Conservation (phyloP, 1,140 invertebrate species). For the Drosophila burlai region DNA sequence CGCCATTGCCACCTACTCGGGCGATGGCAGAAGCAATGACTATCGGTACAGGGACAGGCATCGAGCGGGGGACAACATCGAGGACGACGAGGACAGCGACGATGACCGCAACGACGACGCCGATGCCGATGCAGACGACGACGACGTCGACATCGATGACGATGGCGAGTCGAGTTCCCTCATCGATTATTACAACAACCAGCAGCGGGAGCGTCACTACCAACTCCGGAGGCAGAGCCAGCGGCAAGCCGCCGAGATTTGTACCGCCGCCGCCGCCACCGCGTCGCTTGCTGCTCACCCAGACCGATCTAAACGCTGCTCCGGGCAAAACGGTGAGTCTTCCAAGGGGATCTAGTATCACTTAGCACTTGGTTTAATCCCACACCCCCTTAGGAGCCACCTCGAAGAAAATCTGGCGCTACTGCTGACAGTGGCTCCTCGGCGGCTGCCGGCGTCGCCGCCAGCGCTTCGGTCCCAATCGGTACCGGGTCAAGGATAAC, state of each 20-base stretch:
- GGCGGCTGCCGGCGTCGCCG: constrained; percentile 77
- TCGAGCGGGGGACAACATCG: constrained; percentile 9
- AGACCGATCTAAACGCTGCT: constrained; percentile 74
- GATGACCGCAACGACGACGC: constrained; percentile 6
- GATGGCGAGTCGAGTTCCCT: constrained; percentile 73
- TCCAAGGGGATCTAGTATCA: too few relatives aligned
- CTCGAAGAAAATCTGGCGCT: constrained; percentile 83
- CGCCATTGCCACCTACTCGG: constrained; percentile 24
- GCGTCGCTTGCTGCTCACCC: constrained; percentile 77
- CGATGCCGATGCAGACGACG: constrained; percentile 14
- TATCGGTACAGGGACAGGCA: constrained; percentile 10
- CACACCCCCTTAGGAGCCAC: constrained; percentile 37
- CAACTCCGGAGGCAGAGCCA: constrained; percentile 70
- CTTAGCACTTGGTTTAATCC: neutral
- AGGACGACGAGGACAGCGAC: constrained; percentile 27
- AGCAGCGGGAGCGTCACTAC: constrained; percentile 82
- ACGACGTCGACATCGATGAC: constrained; percentile 32
- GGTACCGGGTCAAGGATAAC: constrained; percentile 75
- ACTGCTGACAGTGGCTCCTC: constrained; percentile 84
- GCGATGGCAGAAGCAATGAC: constrained; percentile 42
- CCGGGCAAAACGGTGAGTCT: constrained; percentile 56
- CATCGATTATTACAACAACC: constrained; percentile 84
- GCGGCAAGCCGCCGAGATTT: constrained; percentile 75
- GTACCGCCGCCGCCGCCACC: constrained; percentile 82
- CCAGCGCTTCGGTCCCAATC: constrained; percentile 70